These are phyloP conservation scores for Brachypterus glaber DNA, from an alignment of 2,888 invertebrate genomes.

Conservation along the genomic window DNA sequence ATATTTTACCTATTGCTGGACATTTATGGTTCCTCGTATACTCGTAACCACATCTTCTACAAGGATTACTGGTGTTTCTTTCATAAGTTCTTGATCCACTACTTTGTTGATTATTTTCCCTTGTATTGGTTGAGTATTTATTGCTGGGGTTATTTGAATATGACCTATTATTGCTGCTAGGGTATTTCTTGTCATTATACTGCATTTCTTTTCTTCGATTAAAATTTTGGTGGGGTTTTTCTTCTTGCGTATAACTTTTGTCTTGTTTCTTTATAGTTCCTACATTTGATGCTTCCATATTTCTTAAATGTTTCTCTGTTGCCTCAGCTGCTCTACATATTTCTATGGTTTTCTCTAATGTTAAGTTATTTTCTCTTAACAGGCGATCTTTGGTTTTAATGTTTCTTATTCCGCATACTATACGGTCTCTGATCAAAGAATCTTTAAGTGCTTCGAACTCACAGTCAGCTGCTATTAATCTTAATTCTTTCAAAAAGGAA, in stretches of 20 bases:
- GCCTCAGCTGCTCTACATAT: constrained; percentile 11
- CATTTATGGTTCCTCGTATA: not conserved
- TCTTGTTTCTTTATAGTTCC: not conserved
- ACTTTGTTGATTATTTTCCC: not conserved
- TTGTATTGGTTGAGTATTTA: too few species aligned
- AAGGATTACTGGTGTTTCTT: not conserved
- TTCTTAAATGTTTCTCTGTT: constrained; percentile 5
- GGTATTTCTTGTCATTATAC: not conserved
- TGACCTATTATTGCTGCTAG: too few species aligned
- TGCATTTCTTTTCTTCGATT: not conserved
- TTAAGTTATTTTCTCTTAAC: constrained; percentile 5
- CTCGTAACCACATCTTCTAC: not conserved
- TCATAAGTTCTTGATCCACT: not conserved
- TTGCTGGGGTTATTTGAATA: too few species aligned
- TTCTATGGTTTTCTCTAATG: constrained; percentile 7
- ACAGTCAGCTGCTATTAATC: not conserved
- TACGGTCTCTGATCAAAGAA: not conserved
- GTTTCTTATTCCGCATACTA: not conserved
- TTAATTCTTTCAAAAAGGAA: constrained; percentile 2
- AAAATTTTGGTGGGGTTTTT: too few species aligned
- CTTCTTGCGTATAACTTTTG: not conserved
- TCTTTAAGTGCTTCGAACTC: constrained; percentile 2
- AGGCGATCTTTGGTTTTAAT: constrained; percentile 1
- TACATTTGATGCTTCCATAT: not conserved
- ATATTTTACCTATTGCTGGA: not conserved